A percentile compares a stretch with the other conserved stretches of the same genome.
These are phyloP conservation scores for Diarsia dahlii DNA, from an alignment of 2,888 invertebrate species.

Conservation along the genomic window DNA sequence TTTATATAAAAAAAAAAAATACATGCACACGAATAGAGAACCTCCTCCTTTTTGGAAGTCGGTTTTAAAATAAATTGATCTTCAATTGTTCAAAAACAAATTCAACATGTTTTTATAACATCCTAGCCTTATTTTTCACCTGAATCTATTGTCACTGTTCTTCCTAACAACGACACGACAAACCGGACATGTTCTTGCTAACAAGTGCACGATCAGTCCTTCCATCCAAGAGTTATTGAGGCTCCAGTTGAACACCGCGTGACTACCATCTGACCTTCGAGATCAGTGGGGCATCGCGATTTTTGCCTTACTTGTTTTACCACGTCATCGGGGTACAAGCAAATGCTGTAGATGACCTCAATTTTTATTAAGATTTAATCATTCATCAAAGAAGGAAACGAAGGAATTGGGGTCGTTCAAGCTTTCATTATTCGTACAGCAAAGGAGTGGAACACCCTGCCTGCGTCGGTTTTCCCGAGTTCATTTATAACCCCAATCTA, in stretches of 20 bases:
- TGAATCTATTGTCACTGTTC: conserved; percentile 3
- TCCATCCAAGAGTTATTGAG: conserved; percentile 42
- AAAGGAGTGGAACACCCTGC: too few relatives aligned
- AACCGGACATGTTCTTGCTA: conserved; percentile 28
- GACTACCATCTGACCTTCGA: conserved; percentile 48
- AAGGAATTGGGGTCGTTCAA: neutral
- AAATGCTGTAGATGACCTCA: neutral
- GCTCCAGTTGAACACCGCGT: conserved; percentile 34
- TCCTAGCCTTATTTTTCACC: neutral
- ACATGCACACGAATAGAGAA: too few relatives aligned
- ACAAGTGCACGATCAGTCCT: conserved; percentile 45
- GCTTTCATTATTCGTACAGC: too few relatives aligned
- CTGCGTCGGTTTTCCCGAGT: too few relatives aligned
- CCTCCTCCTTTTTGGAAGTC: too few relatives aligned
- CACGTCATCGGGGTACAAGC: conserved; percentile 11
- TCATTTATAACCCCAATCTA: too few relatives aligned
- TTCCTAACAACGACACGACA: conserved; percentile 28
- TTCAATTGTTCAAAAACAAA: neutral
- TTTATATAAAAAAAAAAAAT: too few relatives aligned
- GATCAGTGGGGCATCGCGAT: conserved; percentile 45
- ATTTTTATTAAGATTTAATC: neutral
- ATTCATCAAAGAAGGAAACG: neutral
- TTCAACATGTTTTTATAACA: neutral
- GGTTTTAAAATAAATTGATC: too few relatives aligned
- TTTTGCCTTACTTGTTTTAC: conserved; percentile 33